These are phyloP conservation scores for Mimas tiliae DNA, from an alignment of 2,888 invertebrate genomes.

Conservation along the genomic window DNA sequence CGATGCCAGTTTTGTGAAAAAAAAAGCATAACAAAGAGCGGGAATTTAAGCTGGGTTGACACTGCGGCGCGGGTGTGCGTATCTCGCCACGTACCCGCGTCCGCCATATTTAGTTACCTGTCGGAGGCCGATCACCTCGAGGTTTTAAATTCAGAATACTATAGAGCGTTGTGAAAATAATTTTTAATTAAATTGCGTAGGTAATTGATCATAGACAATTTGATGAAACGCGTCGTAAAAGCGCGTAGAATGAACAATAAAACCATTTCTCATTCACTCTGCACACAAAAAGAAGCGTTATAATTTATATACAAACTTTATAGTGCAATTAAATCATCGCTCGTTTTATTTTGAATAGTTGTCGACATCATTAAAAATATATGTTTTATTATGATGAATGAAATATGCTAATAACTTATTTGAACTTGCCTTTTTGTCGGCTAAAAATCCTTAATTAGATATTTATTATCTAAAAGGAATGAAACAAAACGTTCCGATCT, in stretches of 20 bases:
- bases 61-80: slow-evolving; percentile 19
- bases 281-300: not conserved
- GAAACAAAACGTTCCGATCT: not conserved
- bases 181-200: slow-evolving; percentile 10
- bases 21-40: slow-evolving; percentile 41
- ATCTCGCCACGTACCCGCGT: slow-evolving; percentile 6
- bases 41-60: slow-evolving; percentile 27
- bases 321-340: slow-evolving; percentile 5
- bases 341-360: slow-evolving; percentile 8
- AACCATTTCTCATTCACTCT: slow-evolving; percentile 6
- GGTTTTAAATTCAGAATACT: slow-evolving; percentile 20
- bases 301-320: slow-evolving; percentile 10
- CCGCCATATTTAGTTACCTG: slow-evolving; percentile 25
- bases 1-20: slow-evolving; percentile 36
- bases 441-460: not conserved
- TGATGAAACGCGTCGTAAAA: slow-evolving; percentile 16
- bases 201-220: slow-evolving; percentile 20
- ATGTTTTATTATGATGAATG: slow-evolving; percentile 2
- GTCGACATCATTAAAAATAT: slow-evolving; percentile 4
- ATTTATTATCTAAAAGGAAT: not conserved
- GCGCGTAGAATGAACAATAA: slow-evolving; percentile 10
- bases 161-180: slow-evolving; percentile 6
- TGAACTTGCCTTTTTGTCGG: not conserved
- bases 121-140: slow-evolving; percentile 31
- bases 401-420: slow-evolving; percentile 1